phyloP scores from a whole-genome alignment of 2,113 vertebrate species.

The Odocoileus virginianus region DNA sequence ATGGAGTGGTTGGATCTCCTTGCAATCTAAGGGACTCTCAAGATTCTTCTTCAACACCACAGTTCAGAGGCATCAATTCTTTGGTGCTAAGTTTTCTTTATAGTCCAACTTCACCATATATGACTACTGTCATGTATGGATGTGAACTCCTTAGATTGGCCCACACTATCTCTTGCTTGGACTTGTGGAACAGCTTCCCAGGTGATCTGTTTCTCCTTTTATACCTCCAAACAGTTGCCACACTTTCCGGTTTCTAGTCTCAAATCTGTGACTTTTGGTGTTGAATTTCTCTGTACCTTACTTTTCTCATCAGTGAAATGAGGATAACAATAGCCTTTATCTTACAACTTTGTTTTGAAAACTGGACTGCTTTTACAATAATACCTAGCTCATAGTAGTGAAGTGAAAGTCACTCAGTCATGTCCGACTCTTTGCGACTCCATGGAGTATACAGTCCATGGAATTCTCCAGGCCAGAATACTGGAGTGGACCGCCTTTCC shows the following conservation, averaged over 20 bases:
- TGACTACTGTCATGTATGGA: background rate
- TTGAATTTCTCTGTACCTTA: background rate
- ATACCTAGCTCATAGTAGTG: background rate
- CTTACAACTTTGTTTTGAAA: background rate
- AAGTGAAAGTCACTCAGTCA: background rate
- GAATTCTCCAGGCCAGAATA: background rate
- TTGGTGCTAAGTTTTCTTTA: background rate
- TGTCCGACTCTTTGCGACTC: accelerated
- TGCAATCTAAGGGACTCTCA: background rate
- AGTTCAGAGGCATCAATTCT: background rate
- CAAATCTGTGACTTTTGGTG: background rate
- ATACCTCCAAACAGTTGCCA: background rate
- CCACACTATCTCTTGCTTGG: background rate
- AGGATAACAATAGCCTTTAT: background rate
- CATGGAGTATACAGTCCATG: background rate
- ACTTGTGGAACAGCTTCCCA: background rate
- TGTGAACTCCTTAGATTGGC: background rate
- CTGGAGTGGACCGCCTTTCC: background rate
- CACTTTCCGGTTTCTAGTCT: accelerated
- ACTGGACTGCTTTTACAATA: background rate
- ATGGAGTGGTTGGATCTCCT: background rate
- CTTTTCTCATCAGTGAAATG: background rate
- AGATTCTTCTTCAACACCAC: background rate
- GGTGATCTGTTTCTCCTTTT: background rate
- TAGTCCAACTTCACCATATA: background rate